These are phyloP conservation scores for Aurelia aurita DNA, from an alignment of 30 jellyfish, hydroid and myxozoan genomes.

Conservation along the genomic window DNA sequence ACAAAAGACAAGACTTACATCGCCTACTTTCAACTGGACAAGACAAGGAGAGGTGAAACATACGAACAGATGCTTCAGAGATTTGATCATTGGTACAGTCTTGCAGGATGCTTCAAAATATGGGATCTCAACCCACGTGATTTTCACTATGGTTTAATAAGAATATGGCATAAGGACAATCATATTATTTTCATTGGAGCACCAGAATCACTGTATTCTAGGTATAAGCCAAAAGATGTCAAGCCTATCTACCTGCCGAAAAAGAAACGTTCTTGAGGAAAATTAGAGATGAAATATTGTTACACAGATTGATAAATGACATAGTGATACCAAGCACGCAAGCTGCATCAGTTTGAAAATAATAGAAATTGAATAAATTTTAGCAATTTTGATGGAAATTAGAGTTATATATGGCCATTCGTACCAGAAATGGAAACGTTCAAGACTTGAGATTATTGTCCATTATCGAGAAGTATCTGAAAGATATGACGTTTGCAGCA, in stretches of 20 bases:
- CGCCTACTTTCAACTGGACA: conserved; percentile 63
- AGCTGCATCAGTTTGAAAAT: no score
- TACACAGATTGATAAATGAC: no score
- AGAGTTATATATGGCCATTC: no score
- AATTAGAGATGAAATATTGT: no score
- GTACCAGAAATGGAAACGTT: no score
- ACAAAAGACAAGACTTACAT: conserved; percentile 87
- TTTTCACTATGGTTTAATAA: conserved; percentile 80
- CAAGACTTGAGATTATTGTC: no score
- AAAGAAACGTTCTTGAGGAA: background rate
- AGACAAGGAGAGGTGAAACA: background rate
- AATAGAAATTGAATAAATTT: no score
- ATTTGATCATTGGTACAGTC: conserved; percentile 46
- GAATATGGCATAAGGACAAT: conserved; percentile 85
- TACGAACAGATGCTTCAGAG: background rate
- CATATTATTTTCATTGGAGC: conserved; percentile 79
- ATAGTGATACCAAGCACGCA: no score
- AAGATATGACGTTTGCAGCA: no score
- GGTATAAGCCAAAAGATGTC: conserved; percentile 71
- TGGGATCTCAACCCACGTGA: conserved; percentile 94
- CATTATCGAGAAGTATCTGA: no score
- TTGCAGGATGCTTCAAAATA: conserved; percentile 82
- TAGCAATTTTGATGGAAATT: no score
- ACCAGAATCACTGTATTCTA: conserved; percentile 79
- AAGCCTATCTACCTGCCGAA: conserved; percentile 56